Evolutionary conservation across 1,140 invertebrate genomes (phyloP).

Genomic region (Lepeophtheirus salmonis): DNA sequence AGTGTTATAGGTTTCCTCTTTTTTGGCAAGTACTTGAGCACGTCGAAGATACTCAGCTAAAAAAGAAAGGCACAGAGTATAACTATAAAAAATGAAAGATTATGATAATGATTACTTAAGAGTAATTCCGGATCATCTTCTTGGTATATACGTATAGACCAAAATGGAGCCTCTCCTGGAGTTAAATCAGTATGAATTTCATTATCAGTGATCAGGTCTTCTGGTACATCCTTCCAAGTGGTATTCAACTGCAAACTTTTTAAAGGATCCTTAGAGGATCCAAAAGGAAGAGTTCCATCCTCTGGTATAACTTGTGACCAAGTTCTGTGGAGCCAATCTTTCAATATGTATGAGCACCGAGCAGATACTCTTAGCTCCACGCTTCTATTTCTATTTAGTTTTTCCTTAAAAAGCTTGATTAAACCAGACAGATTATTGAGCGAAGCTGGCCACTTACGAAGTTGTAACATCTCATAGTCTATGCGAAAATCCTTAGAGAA

Average conservation of each 20-base stretch:
- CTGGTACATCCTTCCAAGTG: constrained; percentile 67
- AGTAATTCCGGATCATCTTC: constrained; percentile 29
- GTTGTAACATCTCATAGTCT: neutral
- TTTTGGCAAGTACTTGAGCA: neutral
- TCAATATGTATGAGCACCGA: neutral
- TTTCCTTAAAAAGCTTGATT: constrained; percentile 39
- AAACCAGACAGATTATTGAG: constrained; percentile 43
- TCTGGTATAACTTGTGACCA: constrained; percentile 36
- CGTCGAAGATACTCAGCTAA: neutral
- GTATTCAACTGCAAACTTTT: constrained; percentile 55
- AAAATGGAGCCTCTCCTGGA: constrained; percentile 59
- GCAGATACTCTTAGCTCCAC: neutral
- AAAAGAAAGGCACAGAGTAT: no score
- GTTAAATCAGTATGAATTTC: constrained; percentile 69
- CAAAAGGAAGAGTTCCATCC: constrained; percentile 49
- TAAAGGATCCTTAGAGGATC: constrained; percentile 56
- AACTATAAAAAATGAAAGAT: neutral
- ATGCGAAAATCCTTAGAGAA: neutral
- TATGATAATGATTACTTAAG: neutral
- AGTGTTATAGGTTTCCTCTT: neutral
- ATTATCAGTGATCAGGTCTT: constrained; percentile 68
- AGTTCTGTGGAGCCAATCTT: constrained; percentile 36
- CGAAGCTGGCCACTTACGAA: constrained; percentile 22
- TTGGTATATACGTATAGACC: constrained; percentile 33
- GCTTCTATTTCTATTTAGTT: neutral